These are phyloP conservation scores for Agrypnus murinus DNA, from an alignment of 2,888 invertebrate genomes.

Conservation along the genomic window DNA sequence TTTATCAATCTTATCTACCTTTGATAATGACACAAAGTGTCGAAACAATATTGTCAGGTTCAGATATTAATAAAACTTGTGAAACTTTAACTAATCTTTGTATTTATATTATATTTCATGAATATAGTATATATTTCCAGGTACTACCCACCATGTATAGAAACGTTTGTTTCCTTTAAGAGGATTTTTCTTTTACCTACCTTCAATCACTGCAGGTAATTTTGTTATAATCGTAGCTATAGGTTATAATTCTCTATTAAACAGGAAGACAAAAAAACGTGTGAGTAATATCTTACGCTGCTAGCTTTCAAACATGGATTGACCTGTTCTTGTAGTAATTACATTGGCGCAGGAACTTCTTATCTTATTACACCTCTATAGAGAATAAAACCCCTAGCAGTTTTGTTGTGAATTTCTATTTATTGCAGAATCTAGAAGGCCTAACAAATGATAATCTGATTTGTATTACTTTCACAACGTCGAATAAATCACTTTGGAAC, in stretches of 20 bases:
- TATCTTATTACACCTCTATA: not conserved
- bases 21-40: no score
- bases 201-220: slow-evolving; percentile 11
- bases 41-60: no score
- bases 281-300: not conserved
- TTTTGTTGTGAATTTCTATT: not conserved
- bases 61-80: no score
- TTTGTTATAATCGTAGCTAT: slow-evolving; percentile 15
- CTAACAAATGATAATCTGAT: slow-evolving; percentile 11
- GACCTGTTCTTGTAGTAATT: slow-evolving; percentile 25
- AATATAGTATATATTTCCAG: no score
- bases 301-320: not conserved
- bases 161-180: no score
- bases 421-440: slow-evolving; percentile 4
- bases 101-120: no score
- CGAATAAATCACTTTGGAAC: slow-evolving; percentile 14
- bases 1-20: no score
- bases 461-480: slow-evolving; percentile 11
- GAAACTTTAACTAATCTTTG: no score
- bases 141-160: no score
- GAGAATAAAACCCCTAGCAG: not conserved
- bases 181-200: no score
- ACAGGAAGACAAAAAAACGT: not conserved
- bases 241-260: not conserved
- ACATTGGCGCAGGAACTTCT: slow-evolving; percentile 14